Evolutionary conservation across 2,888 invertebrate genomes (phyloP), one percentile per base, ranked within the genome.

Genomic region (Tigriopus californicus): DNA sequence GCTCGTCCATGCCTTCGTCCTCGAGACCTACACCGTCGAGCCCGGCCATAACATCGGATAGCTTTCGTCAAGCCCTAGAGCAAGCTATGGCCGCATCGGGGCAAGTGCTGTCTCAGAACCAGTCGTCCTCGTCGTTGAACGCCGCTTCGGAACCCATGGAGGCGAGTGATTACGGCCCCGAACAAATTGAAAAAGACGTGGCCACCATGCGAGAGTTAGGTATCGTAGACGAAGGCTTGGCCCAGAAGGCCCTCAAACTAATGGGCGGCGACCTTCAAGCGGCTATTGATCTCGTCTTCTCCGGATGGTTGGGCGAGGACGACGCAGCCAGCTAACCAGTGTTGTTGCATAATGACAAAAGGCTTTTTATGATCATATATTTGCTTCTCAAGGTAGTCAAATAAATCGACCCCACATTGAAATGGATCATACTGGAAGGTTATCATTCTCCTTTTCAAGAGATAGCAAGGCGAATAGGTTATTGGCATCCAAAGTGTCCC

Each of bases 231-330:
- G 87, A 90, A 67, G 77, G 79, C 2, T 75, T 84, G 57, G 91
- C 91, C 69, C 72, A 87, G n/a, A 80, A 85, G 64, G 92, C 89
- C 2, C 74, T 95, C 46, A 79, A 82, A 63, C 80, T 72, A 1
- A 83, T 85, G 53, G 78, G 77, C 64, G 92, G 94, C 58, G 86
- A 92, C 69, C 82, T 94, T 2, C 87, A 88, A 68, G 85, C 85
- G 20, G 94, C 94, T 15, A 81, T 92, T 60, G 89, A 92, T 70
- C 76, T 94, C 58, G 83, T 95, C 22, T 85, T 92, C 68, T 83
- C 76, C 65, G 80, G 80, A 51, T 66, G 66, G 66, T 18, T 49
- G 8, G 58, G 58, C 10, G 58, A 58, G 1, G 48, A 58, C 41
- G 54, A 54, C 13, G 33, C 40, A 3, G 54, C 54, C 12, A 54